Conservation (phyloP, 2,113 vertebrate genomes). For the Agelaius phoeniceus region DNA sequence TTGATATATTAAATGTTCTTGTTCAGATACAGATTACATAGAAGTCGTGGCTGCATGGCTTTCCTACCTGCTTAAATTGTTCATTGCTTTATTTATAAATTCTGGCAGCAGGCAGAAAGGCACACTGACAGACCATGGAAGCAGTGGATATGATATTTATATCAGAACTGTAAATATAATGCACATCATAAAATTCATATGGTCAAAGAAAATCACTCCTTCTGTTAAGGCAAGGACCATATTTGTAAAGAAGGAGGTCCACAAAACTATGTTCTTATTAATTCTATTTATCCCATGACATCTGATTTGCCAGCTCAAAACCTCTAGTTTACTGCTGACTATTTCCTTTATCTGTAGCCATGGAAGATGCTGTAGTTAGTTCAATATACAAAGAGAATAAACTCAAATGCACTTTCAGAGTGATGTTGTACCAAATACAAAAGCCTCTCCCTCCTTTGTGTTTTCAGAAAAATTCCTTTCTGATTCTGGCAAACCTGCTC, state of each 20-base stretch:
- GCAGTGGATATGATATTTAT: background rate
- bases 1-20: background rate
- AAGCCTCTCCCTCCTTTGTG: background rate
- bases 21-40: background rate
- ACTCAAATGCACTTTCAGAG: background rate
- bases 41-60: background rate
- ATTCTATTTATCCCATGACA: background rate
- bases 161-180: background rate
- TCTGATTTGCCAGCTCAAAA: background rate
- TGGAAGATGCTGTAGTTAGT: background rate
- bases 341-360: background rate
- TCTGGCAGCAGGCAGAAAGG: background rate
- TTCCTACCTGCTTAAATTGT: background rate
- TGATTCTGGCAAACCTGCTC: background rate
- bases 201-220: background rate
- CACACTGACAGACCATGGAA: background rate
- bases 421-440: background rate
- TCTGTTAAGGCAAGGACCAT: background rate
- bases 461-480: background rate
- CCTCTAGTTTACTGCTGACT: background rate
- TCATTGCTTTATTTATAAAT: background rate
- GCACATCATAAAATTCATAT: background rate
- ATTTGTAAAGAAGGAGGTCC: background rate
- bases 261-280: background rate
- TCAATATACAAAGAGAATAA: background rate